Evolutionary conservation across 2,113 vertebrate genomes (phyloP).

Genomic region (Verasper variegatus): DNA sequence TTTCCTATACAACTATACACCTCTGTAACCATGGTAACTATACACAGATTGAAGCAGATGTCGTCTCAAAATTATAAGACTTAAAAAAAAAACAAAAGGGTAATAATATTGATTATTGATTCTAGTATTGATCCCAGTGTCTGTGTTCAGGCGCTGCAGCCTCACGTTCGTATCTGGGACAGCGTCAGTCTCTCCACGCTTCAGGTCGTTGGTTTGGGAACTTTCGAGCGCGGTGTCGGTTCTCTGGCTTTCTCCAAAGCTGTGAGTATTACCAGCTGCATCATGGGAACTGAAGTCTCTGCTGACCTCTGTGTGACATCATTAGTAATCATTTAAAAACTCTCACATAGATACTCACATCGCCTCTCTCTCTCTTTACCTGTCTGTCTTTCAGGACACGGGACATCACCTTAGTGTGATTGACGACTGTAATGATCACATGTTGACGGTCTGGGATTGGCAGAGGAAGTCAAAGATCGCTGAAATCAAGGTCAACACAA

Average conservation of each 20-base stretch:
- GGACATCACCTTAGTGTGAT: slow-evolving; percentile 94
- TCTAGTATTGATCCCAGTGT: no score
- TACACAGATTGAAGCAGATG: no score
- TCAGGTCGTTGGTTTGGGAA: slow-evolving; percentile 92
- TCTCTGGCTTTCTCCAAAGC: slow-evolving; percentile 97
- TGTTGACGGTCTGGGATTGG: slow-evolving; percentile 98
- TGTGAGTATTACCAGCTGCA: slow-evolving; percentile 81
- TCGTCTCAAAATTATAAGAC: no score
- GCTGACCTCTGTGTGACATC: background rate
- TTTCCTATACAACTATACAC: background rate
- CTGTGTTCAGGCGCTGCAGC: slow-evolving; percentile 87
- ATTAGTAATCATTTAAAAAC: background rate
- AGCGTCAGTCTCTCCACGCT: slow-evolving; percentile 91
- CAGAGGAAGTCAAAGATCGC: slow-evolving; percentile 94
- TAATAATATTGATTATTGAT: background rate
- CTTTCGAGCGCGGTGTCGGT: slow-evolving; percentile 96
- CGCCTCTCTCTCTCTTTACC: background rate
- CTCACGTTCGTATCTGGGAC: slow-evolving; percentile 97
- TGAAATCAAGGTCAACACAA: slow-evolving; percentile 92
- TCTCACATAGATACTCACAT: no score
- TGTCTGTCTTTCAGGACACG: slow-evolving; percentile 85
- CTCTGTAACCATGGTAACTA: background rate
- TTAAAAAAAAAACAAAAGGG: no score
- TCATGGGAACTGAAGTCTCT: slow-evolving; percentile 3
- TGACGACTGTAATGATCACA: slow-evolving; percentile 98